Evolutionary conservation across 2,113 vertebrate genomes (phyloP), one percentile per base, ranked within the genome.

Genomic region (Alosa alosa): DNA sequence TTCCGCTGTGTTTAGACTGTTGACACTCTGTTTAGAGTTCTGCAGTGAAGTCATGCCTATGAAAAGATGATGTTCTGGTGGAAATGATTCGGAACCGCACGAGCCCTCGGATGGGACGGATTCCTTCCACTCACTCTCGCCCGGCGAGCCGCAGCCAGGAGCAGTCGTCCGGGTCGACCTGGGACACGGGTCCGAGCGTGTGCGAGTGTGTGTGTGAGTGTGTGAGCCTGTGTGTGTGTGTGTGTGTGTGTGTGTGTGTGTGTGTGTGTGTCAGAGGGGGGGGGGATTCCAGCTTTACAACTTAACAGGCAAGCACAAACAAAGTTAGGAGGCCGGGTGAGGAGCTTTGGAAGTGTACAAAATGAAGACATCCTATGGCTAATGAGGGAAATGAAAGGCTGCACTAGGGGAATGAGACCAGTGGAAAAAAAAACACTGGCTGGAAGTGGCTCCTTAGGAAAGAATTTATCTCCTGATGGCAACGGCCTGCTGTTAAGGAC

Each of bases 341-440:
- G 72, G 72, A 39, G 72, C 72, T 11, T 15, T 78, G 36, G 72
- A 78, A 78, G 39, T 78, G 39, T 41, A 39, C 25, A 39, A 39
- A 78, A 36, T 78, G 72, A 78, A 78, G 25, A 39, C 72, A 6
- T 78, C 72, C 72, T 36, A 11, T 78, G 10, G 39, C 72, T 78
- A 78, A 78, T 39, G 72, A 78, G 25, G 72, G 10, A 31, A 78
- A 78, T 78, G 31, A 78, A 78, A 78, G 72, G 36, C 72, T 78
- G 36, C 72, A 78, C 0, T 36, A 7, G 60, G 60, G 64, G 64
- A 15, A 41, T 25, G 10, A 15, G 10, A 75, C 68, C 25, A 75
- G 31, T 75, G 72, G 72, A 15, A 78, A 72, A 64, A 1, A 52
- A 52, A 15, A 60, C 13, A 55, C 52, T 31, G 64, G 22, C 60